Base-by-base conservation (phyloP, 1,140 invertebrate species). In the Sarcophaga bullata region DNA sequence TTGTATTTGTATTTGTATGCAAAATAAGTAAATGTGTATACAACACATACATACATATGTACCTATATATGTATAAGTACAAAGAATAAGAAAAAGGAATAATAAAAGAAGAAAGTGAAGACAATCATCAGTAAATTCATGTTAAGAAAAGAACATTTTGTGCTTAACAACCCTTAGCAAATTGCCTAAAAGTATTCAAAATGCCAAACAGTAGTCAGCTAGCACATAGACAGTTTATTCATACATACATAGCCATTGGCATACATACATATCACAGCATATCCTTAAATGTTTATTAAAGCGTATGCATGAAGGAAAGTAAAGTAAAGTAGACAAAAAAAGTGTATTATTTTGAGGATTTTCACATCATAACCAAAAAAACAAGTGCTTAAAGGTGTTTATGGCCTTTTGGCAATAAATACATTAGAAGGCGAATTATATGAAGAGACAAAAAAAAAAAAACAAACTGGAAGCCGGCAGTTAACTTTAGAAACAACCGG, bases 381-480 rank as follows among this genome's bases (percentile, higher is more conserved):
- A 68, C 25, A 37, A 37, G 62, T 68, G 19, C 62, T 68, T 68
- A 68, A 68, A 68, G 62, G 62, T 68, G 62, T 68, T 68, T 68
- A 68, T 68, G 62, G 62, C 19, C 62, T 68, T 37, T 37, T 68
- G 62, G 62, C n/a, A 68, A 68, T 19, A 68, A 68, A 68, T 58
- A n/a, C 54, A 58, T 37, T 37, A 37, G 1, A 37, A 37, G 1
- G 1, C 25, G 25, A 1, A 1, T 37, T 37, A 4, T 37, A 37
- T 37, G 25, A 37, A 37, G 1, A 37, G 25, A 2, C 25, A 37
- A 1, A 37, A 4, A 37, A 37, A 37, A 37, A 37, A 37, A 37
- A 37, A 37, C 25, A 37, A 37, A 37, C n/a, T n/a, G n/a, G 4
- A 37, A 37, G 4, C 25, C 25, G 25, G 25, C 25, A 37, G 25